phyloP scores from a whole-genome alignment of 2,888 invertebrate species.

The Campaea margaritaria region DNA sequence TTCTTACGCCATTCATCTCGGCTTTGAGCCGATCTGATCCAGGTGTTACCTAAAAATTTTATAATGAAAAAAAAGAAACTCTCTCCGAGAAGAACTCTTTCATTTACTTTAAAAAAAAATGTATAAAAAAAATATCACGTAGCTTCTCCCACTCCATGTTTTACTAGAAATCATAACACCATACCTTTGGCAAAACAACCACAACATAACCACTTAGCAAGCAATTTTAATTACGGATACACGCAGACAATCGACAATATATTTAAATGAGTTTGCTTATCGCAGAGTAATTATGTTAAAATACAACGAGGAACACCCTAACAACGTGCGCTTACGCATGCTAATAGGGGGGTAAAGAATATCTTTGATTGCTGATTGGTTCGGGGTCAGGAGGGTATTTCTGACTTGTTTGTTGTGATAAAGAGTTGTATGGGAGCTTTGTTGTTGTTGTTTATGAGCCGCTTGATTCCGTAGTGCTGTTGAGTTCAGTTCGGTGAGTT shows the following conservation, averaged over 20 bases:
- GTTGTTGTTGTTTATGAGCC: no score
- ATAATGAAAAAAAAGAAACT: no score
- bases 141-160: background rate
- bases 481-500: no score
- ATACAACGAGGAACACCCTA: constrained; percentile 12
- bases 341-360: constrained; percentile 8
- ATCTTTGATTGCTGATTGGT: constrained; percentile 7
- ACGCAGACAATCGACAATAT: constrained; percentile 30
- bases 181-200: background rate
- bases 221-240: constrained; percentile 22
- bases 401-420: background rate
- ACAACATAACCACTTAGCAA: constrained; percentile 21
- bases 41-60: no score
- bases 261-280: constrained; percentile 28
- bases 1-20: no score
- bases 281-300: constrained; percentile 22
- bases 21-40: no score
- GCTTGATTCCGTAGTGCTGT: no score
- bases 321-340: constrained; percentile 21
- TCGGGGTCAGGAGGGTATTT: background rate
- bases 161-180: background rate
- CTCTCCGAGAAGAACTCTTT: no score
- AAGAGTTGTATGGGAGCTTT: background rate
- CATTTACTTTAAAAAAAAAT: no score
- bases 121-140: no score